A percentile compares a stretch with the other conserved stretches of the same genome.
Evolutionary conservation across 2,113 vertebrate species (phyloP).

Genomic region (Ameiurus melas): DNA sequence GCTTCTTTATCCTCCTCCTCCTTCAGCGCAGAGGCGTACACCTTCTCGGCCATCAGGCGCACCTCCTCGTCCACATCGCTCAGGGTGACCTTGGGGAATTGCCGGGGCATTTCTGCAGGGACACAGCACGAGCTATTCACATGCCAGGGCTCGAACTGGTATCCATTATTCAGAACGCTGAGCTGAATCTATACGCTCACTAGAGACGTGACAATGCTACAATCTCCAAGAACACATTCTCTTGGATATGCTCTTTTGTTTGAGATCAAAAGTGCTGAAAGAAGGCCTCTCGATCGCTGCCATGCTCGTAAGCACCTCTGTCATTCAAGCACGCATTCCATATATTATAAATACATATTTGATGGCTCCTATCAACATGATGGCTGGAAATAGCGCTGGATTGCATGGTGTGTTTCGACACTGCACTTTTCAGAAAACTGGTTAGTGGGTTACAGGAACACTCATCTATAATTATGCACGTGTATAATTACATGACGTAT

Average conservation of each 20-base stretch:
- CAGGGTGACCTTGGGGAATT: conserved; percentile 86
- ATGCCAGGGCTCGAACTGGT: not conserved
- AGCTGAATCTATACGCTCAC: not conserved
- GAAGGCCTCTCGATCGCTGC: not conserved
- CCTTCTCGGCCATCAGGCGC: conserved; percentile 88
- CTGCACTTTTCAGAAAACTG: conserved; percentile 28
- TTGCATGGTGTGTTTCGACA: not conserved
- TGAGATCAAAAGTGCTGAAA: not conserved
- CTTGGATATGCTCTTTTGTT: not conserved
- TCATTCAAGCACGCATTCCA: not conserved
- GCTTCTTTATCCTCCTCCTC: conserved; percentile 89
- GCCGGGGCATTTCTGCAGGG: conserved; percentile 80
- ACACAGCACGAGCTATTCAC: not conserved
- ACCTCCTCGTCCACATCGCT: conserved; percentile 86
- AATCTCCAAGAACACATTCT: not conserved
- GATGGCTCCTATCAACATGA: conserved; percentile 12
- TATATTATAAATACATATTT: conserved; percentile 10
- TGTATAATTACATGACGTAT: not conserved
- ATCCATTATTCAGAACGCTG: not conserved
- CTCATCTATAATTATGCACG: conserved; percentile 2
- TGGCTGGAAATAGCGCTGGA: conserved; percentile 40
- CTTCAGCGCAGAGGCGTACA: conserved; percentile 89
- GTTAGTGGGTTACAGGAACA: conserved; percentile 29
- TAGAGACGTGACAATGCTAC: not conserved
- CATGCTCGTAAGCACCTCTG: conserved; percentile 11